Evolutionary conservation across 1,140 invertebrate genomes (phyloP).

Genomic region (Halyomorpha halys): DNA sequence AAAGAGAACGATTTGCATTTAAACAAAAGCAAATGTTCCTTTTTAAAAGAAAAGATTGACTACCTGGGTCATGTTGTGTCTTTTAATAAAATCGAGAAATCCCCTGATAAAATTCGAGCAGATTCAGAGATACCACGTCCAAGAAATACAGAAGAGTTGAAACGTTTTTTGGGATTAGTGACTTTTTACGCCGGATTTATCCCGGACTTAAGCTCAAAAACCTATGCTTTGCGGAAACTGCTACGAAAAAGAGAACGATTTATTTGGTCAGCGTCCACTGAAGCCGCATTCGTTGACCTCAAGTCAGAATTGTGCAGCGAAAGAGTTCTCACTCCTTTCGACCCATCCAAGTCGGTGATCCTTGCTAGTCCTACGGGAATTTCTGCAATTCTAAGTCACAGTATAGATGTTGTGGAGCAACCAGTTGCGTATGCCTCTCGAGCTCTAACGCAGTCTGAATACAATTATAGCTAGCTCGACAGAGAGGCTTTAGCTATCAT

Average conservation of each 20-base stretch:
- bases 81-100: constrained; percentile 31
- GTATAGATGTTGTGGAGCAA: constrained; percentile 28
- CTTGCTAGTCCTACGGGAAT: no score
- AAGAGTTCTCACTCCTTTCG: no score
- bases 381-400: constrained; percentile 37
- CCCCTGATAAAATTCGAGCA: constrained; percentile 29
- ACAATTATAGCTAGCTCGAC: constrained; percentile 40
- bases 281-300: no score
- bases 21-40: no score
- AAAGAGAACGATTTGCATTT: constrained; percentile 25
- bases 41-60: no score
- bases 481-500: constrained; percentile 39
- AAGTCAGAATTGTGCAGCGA: no score
- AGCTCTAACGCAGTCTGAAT: constrained; percentile 36
- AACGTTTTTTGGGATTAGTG: constrained; percentile 34
- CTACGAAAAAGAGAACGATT: constrained; percentile 18
- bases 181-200: constrained; percentile 35
- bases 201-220: constrained; percentile 27
- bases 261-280: no score
- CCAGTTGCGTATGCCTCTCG: no score
- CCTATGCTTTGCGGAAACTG: constrained; percentile 26
- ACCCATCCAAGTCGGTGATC: constrained; percentile 28
- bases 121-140: constrained; percentile 28
- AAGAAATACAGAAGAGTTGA: constrained; percentile 30
- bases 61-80: no score